A percentile compares a stretch with the other conserved stretches of the same genome.
Evolutionary conservation across 2,888 invertebrate species (phyloP).

Genomic region (Cantharis nigra): DNA sequence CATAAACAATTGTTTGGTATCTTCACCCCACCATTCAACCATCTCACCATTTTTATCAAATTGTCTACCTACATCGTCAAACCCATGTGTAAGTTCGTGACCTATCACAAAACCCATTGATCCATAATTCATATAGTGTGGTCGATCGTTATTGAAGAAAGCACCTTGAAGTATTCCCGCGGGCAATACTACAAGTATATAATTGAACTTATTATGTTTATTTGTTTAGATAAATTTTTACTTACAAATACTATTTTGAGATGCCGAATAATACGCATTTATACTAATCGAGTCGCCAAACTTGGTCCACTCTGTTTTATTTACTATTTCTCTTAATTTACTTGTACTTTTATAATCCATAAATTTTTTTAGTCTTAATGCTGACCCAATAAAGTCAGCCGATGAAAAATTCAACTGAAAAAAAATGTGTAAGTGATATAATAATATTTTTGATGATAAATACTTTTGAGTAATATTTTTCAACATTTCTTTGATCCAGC

Average conservation of each 20-base stretch:
- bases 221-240: conserved; percentile 18
- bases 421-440: conserved; percentile 27
- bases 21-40: conserved; percentile 16
- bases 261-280: conserved; percentile 60
- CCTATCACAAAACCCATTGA: conserved; percentile 85
- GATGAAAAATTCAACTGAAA: conserved; percentile 51
- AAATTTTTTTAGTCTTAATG: conserved; percentile 42
- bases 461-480: conserved; percentile 72
- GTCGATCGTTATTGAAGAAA: conserved; percentile 82
- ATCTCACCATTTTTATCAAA: conserved; percentile 21
- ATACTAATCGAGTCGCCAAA: conserved; percentile 59
- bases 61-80: conserved; percentile 57
- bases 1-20: conserved; percentile 2
- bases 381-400: conserved; percentile 18
- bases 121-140: conserved; percentile 85
- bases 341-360: conserved; percentile 57
- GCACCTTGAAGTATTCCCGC: conserved; percentile 86
- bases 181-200: conserved; percentile 71
- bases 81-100: conserved; percentile 85
- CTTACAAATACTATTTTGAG: conserved; percentile 63
- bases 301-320: conserved; percentile 61
- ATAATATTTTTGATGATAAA: conserved; percentile 43
- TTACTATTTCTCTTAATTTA: conserved; percentile 59
- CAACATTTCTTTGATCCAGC: conserved; percentile 52
- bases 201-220: neutral